A percentile compares a stretch with the other conserved stretches of the same genome.
Conservation (phyloP, 2,113 vertebrate species). For the Rhombomys opimus region DNA sequence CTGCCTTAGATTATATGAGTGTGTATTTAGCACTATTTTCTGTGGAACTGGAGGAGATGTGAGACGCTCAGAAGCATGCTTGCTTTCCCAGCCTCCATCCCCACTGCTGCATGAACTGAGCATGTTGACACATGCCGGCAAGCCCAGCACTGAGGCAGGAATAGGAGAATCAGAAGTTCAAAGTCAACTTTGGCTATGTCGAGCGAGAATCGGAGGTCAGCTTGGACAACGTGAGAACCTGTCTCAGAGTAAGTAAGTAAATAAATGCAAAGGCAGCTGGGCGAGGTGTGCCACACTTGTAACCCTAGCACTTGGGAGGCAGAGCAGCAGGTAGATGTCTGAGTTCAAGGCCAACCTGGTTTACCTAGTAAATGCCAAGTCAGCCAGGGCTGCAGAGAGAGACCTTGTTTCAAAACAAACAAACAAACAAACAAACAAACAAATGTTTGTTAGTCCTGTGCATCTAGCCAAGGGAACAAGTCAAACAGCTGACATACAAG, state of each 20-base stretch:
- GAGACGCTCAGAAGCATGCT: background rate
- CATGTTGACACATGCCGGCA: background rate
- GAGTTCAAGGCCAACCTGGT: background rate
- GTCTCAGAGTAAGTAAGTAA: background rate
- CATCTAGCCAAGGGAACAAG: background rate
- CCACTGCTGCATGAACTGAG: no score
- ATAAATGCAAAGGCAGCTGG: background rate
- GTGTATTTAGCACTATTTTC: background rate
- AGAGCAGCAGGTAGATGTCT: background rate
- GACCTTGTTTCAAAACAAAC: background rate
- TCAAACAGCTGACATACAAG: background rate
- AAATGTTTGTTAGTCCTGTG: background rate
- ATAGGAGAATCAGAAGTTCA: background rate
- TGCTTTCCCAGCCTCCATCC: background rate
- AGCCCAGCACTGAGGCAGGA: background rate
- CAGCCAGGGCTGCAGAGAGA: background rate
- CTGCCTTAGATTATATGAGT: background rate
- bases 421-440: no score
- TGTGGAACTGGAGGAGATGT: background rate
- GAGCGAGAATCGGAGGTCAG: background rate
- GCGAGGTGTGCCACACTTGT: background rate
- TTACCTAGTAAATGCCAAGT: background rate
- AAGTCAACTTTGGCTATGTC: background rate
- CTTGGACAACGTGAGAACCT: background rate
- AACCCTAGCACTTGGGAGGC: background rate